These are phyloP conservation scores for Arremon aurantiirostris DNA, from an alignment of 2,797 vertebrate species.

Conservation along the genomic window DNA sequence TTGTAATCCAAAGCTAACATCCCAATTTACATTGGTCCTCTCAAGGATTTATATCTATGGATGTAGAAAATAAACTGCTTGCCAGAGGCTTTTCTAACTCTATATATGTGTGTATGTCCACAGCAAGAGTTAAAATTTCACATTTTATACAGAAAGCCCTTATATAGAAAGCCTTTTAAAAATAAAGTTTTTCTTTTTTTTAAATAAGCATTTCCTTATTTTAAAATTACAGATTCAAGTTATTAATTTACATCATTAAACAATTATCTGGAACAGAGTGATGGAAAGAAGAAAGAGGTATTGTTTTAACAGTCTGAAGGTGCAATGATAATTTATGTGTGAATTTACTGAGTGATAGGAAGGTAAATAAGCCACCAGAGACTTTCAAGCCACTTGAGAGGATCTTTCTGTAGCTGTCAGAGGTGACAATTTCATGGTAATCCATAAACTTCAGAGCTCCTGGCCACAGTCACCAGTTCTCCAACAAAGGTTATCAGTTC, in stretches of 20 bases:
- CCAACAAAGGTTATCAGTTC: background rate
- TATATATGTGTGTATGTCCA: fast-evolving
- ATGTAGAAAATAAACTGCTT: background rate
- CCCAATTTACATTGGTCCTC: background rate
- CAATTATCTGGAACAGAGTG: background rate
- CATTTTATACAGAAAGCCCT: background rate
- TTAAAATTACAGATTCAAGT: background rate
- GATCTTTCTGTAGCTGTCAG: background rate
- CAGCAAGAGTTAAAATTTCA: background rate
- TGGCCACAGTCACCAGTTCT: background rate
- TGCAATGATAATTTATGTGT: background rate
- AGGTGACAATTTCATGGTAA: background rate
- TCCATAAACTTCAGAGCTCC: background rate
- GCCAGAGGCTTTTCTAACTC: background rate
- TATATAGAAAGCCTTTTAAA: background rate
- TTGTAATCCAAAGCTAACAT: background rate
- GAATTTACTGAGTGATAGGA: background rate
- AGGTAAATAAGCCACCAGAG: background rate
- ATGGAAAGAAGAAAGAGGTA: background rate
- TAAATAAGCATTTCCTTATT: background rate
- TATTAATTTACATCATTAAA: background rate
- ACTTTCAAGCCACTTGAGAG: background rate
- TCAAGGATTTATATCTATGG: background rate
- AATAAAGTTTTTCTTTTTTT: background rate
- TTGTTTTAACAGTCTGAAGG: background rate